A percentile compares a stretch with the other conserved stretches of the same genome.
Evolutionary conservation across 2,113 vertebrate species (phyloP).

Genomic region (Echinops telfairi): DNA sequence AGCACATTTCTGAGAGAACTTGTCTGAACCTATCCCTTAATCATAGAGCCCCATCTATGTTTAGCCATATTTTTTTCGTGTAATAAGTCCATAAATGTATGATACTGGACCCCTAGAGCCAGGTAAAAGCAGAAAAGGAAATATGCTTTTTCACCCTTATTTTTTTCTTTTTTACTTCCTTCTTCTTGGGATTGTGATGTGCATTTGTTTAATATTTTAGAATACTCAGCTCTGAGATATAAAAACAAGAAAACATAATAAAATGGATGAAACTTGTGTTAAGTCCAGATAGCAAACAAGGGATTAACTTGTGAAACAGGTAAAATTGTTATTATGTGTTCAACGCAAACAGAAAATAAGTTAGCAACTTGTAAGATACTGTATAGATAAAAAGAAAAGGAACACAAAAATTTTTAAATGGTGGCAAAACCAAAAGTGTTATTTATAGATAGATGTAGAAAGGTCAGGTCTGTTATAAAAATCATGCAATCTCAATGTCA

Average conservation of each 20-base stretch:
- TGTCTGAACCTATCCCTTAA: too few species aligned
- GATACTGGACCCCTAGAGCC: too few species aligned
- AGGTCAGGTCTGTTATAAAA: not conserved
- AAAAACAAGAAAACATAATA: slow-evolving; percentile 28
- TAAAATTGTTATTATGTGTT: not conserved
- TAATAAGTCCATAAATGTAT: too few species aligned
- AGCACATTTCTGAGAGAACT: too few species aligned
- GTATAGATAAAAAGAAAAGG: not conserved
- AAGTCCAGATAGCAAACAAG: not conserved
- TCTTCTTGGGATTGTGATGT: not conserved
- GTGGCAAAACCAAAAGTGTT: not conserved
- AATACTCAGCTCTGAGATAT: not conserved
- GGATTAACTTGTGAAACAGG: not conserved
- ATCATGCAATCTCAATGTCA: not conserved
- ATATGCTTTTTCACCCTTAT: not conserved
- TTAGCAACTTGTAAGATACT: slow-evolving; percentile 6
- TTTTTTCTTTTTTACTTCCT: not conserved
- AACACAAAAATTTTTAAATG: slow-evolving; percentile 2
- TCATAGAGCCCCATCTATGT: too few species aligned
- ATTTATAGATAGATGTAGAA: not conserved
- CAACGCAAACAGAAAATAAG: not conserved
- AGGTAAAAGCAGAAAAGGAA: slow-evolving; percentile 24
- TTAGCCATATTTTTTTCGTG: too few species aligned
- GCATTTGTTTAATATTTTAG: not conserved
- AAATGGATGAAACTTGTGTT: not conserved